phyloP scores from a whole-genome alignment of 2,113 vertebrate species.

The Thunnus maccoyii region DNA sequence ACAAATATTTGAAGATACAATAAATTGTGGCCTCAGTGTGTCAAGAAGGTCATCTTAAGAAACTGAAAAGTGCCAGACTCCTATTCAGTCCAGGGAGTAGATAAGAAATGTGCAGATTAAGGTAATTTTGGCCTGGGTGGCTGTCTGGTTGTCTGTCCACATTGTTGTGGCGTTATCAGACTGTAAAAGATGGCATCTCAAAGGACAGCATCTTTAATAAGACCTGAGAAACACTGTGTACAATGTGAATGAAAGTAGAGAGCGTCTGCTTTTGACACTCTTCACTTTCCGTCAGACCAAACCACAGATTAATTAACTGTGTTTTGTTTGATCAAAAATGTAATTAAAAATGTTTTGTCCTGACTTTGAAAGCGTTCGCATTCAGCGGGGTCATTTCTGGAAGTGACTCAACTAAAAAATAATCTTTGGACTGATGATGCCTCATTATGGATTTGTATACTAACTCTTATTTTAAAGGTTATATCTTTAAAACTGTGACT shows the following conservation, averaged over 20 bases:
- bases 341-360: conserved; percentile 57
- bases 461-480: conserved; percentile 2
- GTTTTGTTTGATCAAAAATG: conserved; percentile 38
- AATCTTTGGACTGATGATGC: conserved; percentile 25
- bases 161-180: conserved; percentile 37
- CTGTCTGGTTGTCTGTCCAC: conserved; percentile 20
- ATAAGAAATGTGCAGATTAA: conserved; percentile 46
- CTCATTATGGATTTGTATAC: conserved; percentile 13
- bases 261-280: conserved; percentile 1
- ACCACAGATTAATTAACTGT: conserved; percentile 45
- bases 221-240: neutral
- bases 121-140: conserved; percentile 32
- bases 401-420: conserved; percentile 48
- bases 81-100: conserved; percentile 30
- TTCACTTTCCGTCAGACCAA: conserved; percentile 9
- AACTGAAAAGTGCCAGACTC: conserved; percentile 21
- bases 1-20: conserved; percentile 14
- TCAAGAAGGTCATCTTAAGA: conserved; percentile 31
- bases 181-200: conserved; percentile 42
- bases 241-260: conserved; percentile 21
- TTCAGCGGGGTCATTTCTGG: conserved; percentile 22
- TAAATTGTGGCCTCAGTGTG: neutral
- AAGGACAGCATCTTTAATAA: conserved; percentile 37
- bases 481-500: neutral
- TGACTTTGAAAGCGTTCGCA: conserved; percentile 38